phyloP scores from a whole-genome alignment of 2,113 vertebrate genomes.

The Lophius piscatorius region DNA sequence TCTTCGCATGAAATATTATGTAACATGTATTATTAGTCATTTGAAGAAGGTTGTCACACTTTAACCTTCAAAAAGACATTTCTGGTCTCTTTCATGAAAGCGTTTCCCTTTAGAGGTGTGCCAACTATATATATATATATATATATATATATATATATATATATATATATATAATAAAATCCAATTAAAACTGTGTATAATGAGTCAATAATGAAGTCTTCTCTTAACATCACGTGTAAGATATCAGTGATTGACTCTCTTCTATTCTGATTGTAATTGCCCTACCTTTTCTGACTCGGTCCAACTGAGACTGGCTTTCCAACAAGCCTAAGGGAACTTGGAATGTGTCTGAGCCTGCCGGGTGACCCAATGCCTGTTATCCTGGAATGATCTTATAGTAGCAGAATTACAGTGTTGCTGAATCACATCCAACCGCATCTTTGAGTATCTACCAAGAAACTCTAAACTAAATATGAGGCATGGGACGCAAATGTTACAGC shows the following conservation, averaged over 20 bases:
- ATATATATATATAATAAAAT: no score
- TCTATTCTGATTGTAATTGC: not conserved
- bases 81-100: not conserved
- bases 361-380: not conserved
- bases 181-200: not conserved
- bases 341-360: not conserved
- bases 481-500: no score
- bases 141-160: no score
- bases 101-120: not conserved
- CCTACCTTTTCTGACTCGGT: not conserved
- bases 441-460: no score
- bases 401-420: not conserved
- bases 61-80: slow-evolving; percentile 1
- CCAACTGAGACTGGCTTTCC: not conserved
- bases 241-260: not conserved
- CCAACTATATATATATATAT: not conserved
- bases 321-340: not conserved
- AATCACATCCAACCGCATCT: not conserved
- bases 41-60: no score
- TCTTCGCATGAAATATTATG: slow-evolving; percentile 13
- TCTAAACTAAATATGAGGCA: no score
- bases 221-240: not conserved
- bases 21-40: not conserved
- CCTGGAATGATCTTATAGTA: not conserved
- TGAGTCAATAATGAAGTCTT: not conserved